Conservation (phyloP, 30 jellyfish, hydroid and myxozoan genomes). For the Turritopsis rubra region DNA sequence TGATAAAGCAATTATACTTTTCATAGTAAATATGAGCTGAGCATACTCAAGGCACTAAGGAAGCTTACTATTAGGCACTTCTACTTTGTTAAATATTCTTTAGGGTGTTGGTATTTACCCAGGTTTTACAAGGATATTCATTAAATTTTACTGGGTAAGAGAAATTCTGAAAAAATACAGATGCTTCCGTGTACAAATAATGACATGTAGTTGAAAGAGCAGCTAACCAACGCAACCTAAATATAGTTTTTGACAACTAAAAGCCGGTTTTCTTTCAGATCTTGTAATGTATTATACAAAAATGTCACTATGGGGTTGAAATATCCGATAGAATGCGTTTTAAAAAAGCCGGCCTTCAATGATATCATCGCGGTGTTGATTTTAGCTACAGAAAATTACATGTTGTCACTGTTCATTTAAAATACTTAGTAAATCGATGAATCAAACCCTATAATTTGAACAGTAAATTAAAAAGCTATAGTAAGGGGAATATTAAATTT, state of each 20-base stretch:
- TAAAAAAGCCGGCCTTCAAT: neutral
- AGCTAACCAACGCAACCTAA: neutral
- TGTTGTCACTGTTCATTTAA: neutral
- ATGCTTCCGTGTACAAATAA: neutral
- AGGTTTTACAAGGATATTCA: neutral
- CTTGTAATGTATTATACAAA: too few relatives aligned
- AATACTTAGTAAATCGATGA: neutral
- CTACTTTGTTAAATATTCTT: neutral
- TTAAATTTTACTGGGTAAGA: neutral
- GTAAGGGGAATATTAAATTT: neutral
- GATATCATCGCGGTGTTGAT: neutral
- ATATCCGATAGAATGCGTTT: neutral
- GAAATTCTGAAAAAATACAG: neutral
- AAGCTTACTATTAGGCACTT: neutral
- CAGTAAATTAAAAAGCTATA: neutral
- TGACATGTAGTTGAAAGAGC: neutral
- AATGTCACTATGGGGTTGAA: neutral
- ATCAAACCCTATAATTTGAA: neutral
- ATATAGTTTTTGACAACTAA: neutral
- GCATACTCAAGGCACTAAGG: neutral
- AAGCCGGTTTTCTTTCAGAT: neutral
- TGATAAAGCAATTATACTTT: too few relatives aligned
- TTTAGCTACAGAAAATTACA: neutral
- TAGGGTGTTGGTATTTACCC: neutral
- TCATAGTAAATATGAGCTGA: too few relatives aligned